Base-by-base conservation (phyloP, 2,888 invertebrate species). In the Netelia fuscicornis region DNA sequence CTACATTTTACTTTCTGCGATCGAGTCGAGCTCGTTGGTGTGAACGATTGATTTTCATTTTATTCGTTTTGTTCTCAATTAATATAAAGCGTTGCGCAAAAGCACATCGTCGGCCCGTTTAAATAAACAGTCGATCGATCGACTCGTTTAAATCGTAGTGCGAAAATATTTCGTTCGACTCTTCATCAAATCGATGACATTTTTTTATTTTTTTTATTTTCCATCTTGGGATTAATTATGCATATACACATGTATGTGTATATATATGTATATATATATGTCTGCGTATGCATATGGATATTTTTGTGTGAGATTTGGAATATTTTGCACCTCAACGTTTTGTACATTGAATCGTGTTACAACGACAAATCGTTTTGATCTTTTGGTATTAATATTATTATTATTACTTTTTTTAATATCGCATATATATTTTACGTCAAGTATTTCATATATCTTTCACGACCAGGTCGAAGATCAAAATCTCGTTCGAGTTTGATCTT, bases 321-420 rank as follows among this genome's bases (percentile, higher is more conserved):
- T 42, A 9, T 62, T 62, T 42, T 37, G 25, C 44, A 48, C 62
- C 70, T 20, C 30, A 70, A 77, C 2, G 54, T 65, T 77, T 71
- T 42, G 70, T 81, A 76, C 76, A 76, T 54, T 58, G 20, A 62
- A 79, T 20, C 64, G 54, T 70, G 13, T 54, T 9, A 37, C 56
- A 60, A 54, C 25, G 67, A 81, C 58, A 67, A 75, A 54, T 37
- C 42, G 30, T 44, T 37, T 71, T 71, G 37, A 37, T 37, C 37
- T 37, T 37, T 37, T 5, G 5, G 37, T 30, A 3, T 3, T 30
- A 30, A 0, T 30, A 3, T 30, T 30, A 20, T 20, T 37, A 8
- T 37, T 6, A 56, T 83, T 56, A 17, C 54, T 62, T 42, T 48
- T 48, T 56, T n/a, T 20, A 13, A 17, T 56, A 56, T 80, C n/a